Percentiles rank a stretch among this genome's conserved stretches.
These are phyloP conservation scores for Megaceryle torquata DNA, from an alignment of 2,113 vertebrate genomes.

Conservation along the genomic window DNA sequence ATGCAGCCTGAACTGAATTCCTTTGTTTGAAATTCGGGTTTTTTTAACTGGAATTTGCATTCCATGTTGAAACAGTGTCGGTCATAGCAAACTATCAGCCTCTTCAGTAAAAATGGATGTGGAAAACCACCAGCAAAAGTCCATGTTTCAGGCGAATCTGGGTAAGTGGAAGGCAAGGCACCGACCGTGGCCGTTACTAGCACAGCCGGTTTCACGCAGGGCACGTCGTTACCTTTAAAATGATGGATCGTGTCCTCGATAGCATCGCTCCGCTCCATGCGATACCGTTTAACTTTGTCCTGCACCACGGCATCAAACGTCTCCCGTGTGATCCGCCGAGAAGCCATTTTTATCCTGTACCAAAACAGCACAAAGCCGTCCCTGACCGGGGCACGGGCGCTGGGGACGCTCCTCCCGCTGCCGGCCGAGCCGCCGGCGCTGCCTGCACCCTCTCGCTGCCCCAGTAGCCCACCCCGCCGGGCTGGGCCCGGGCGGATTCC, in stretches of 20 bases:
- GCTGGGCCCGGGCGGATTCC: not conserved
- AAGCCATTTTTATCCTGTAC: slow-evolving; percentile 65
- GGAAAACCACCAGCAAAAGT: not conserved
- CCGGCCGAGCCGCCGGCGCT: not conserved
- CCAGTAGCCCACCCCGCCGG: not conserved
- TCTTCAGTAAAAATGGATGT: not conserved
- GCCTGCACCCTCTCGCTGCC: not conserved
- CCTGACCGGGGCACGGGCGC: not conserved
- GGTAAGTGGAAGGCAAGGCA: not conserved
- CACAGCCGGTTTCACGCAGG: fast-evolving
- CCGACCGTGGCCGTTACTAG: fast-evolving
- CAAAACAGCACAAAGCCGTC: not conserved
- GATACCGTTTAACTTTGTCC: slow-evolving; percentile 70
- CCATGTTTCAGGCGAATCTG: fast-evolving
- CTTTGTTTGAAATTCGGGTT: slow-evolving; percentile 8
- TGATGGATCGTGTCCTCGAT: slow-evolving; percentile 36
- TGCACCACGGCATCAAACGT: slow-evolving; percentile 72
- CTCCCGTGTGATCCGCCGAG: slow-evolving; percentile 70
- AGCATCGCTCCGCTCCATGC: slow-evolving; percentile 57
- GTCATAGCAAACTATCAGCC: not conserved
- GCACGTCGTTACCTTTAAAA: slow-evolving; percentile 60
- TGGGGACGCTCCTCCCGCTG: not conserved
- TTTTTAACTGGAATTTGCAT: not conserved
- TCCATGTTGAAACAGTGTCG: not conserved
- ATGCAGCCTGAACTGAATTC: not conserved